phyloP scores from a whole-genome alignment of 2,113 vertebrate species.

The Menura novaehollandiae region DNA sequence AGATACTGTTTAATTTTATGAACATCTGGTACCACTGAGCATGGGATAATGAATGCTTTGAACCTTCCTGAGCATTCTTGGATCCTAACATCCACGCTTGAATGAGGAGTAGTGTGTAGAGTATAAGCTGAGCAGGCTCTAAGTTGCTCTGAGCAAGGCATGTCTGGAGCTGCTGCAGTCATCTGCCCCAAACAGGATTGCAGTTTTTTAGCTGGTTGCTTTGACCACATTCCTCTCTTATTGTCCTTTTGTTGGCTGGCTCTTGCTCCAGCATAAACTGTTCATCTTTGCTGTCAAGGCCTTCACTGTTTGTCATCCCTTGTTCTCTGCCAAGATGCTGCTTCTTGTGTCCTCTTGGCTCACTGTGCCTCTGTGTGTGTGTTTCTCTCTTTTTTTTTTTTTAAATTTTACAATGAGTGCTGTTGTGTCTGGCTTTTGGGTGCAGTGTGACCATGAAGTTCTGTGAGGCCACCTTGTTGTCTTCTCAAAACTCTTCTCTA shows the following conservation, averaged over 20 bases:
- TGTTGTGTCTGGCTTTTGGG: background rate
- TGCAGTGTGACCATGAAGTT: background rate
- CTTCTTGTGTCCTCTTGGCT: conserved; percentile 46
- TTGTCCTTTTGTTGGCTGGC: conserved; percentile 31
- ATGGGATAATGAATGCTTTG: background rate
- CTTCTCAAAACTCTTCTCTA: background rate
- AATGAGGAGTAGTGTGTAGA: background rate
- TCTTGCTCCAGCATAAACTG: conserved; percentile 19
- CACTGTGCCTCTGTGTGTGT: background rate
- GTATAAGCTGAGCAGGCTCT: background rate
- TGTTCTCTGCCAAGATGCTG: conserved; percentile 27
- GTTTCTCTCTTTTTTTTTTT: background rate
- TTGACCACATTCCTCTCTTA: background rate
- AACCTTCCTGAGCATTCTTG: background rate
- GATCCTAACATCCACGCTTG: background rate
- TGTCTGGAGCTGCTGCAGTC: background rate
- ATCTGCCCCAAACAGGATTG: background rate
- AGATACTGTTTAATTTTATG: background rate
- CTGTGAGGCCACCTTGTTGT: conserved; percentile 2
- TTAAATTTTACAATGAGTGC: background rate
- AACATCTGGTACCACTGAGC: background rate
- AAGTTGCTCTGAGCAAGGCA: background rate
- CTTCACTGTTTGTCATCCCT: background rate
- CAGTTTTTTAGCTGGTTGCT: background rate
- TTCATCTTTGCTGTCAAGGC: conserved; percentile 50